Evolutionary conservation across 2,113 vertebrate genomes (phyloP).

Genomic region (Thunnus thynnus): DNA sequence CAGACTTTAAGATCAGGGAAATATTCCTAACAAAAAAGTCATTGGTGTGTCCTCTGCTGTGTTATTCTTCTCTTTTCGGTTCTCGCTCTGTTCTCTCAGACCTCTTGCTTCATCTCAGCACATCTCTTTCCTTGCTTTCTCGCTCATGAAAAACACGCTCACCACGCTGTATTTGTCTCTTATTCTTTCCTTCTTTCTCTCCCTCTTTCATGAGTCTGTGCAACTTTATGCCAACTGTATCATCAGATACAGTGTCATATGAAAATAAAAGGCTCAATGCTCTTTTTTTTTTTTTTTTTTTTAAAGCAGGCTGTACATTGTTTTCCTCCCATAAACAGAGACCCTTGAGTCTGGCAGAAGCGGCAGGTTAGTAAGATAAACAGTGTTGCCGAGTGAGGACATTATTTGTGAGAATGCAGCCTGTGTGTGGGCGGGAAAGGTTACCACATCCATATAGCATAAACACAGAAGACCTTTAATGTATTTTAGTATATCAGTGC

Average conservation of each 20-base stretch:
- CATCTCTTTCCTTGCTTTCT: constrained; percentile 17
- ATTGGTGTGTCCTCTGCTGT: not conserved
- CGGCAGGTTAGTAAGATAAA: constrained; percentile 45
- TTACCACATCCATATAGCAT: constrained; percentile 57
- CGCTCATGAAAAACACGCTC: constrained; percentile 46
- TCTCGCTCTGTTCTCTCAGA: constrained; percentile 29
- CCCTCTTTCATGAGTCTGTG: not conserved
- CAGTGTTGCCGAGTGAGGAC: constrained; percentile 39
- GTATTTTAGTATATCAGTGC: constrained; percentile 38
- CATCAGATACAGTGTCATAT: constrained; percentile 22
- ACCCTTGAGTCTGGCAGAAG: constrained; percentile 34
- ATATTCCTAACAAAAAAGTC: not conserved
- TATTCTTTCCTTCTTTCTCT: not conserved
- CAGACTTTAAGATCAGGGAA: not conserved
- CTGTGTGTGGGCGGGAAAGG: constrained; percentile 63
- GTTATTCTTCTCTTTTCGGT: constrained; percentile 29
- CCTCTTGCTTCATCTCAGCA: constrained; percentile 38
- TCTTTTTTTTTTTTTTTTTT: not conserved
- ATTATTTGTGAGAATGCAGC: constrained; percentile 55
- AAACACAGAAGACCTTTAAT: constrained; percentile 66
- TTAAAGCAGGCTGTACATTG: constrained; percentile 3
- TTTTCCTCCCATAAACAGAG: constrained; percentile 27
- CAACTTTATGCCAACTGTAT: not conserved
- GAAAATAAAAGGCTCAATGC: constrained; percentile 25
- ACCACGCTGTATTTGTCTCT: not conserved